A percentile compares a stretch with the other conserved stretches of the same genome.
These are phyloP conservation scores for Gonatopus flavifemur DNA, from an alignment of 1,140 invertebrate species.

Conservation along the genomic window DNA sequence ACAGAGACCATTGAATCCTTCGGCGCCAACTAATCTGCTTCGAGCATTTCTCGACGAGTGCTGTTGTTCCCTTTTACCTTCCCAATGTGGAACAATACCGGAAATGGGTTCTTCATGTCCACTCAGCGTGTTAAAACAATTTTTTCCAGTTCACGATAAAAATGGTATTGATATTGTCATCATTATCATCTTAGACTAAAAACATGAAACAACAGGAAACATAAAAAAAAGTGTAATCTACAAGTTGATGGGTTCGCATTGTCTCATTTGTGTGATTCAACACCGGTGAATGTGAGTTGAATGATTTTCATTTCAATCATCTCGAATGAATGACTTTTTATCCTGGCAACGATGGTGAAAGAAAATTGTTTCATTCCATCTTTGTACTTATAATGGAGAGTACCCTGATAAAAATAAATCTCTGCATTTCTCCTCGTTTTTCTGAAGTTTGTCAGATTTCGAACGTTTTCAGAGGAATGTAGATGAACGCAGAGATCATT, in stretches of 20 bases:
- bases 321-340: too few species aligned
- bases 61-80: conserved; percentile 19
- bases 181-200: not conserved
- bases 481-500: too few species aligned
- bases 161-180: too few species aligned
- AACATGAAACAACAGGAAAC: not conserved
- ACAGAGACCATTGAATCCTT: conserved; percentile 25
- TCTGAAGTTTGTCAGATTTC: too few species aligned
- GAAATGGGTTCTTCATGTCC: conserved; percentile 40
- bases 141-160: not conserved
- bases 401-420: too few species aligned
- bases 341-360: too few species aligned
- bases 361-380: too few species aligned
- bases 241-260: conserved; percentile 10
- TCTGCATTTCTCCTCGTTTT: too few species aligned
- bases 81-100: conserved; percentile 34
- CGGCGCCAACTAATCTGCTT: conserved; percentile 36
- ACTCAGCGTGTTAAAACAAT: conserved; percentile 21
- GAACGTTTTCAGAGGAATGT: too few species aligned
- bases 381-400: too few species aligned
- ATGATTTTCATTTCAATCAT: too few species aligned
- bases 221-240: conserved; percentile 2
- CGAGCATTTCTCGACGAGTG: conserved; percentile 26
- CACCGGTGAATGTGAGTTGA: too few species aligned
- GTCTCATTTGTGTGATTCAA: conserved; percentile 8